Percentiles rank a stretch among this genome's conserved stretches.
These are phyloP conservation scores for Hydropsyche betteni DNA, from an alignment of 2,888 invertebrate genomes.

Conservation along the genomic window DNA sequence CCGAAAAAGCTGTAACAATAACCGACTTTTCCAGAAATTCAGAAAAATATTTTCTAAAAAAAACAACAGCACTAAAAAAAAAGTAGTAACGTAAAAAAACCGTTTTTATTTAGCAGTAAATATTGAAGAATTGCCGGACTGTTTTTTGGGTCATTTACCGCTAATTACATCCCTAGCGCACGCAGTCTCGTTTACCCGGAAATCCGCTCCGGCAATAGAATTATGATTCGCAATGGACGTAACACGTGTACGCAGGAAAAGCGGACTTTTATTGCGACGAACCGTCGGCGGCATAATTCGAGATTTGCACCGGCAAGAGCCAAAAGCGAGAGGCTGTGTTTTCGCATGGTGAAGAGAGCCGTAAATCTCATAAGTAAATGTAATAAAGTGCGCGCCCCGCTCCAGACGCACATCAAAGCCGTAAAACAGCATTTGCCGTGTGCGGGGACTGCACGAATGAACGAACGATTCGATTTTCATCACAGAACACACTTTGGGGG, in stretches of 20 bases:
- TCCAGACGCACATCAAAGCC: conserved; percentile 25
- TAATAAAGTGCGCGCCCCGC: conserved; percentile 24
- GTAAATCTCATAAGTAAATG: conserved; percentile 24
- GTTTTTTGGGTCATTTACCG: too few relatives aligned
- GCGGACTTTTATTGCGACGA: neutral
- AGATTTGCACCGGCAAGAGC: neutral
- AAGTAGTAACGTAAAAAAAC: too few relatives aligned
- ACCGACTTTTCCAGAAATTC: too few relatives aligned
- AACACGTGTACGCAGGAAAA: neutral
- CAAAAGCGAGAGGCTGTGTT: neutral
- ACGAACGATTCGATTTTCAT: conserved; percentile 21
- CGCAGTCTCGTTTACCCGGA: too few relatives aligned
- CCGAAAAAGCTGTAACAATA: too few relatives aligned
- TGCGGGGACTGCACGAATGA: conserved; percentile 5
- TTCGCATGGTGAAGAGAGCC: conserved; percentile 19
- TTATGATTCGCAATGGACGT: too few relatives aligned
- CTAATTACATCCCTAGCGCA: too few relatives aligned
- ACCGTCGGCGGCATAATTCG: neutral
- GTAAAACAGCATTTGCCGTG: conserved; percentile 24
- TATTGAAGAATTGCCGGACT: too few relatives aligned
- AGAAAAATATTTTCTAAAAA: too few relatives aligned
- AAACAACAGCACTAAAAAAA: too few relatives aligned
- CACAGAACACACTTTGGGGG: neutral
- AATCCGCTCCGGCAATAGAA: too few relatives aligned
- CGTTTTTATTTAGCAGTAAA: too few relatives aligned